Evolutionary conservation across 2,113 vertebrate species (phyloP).

Genomic region (Erpornis zantholeuca): DNA sequence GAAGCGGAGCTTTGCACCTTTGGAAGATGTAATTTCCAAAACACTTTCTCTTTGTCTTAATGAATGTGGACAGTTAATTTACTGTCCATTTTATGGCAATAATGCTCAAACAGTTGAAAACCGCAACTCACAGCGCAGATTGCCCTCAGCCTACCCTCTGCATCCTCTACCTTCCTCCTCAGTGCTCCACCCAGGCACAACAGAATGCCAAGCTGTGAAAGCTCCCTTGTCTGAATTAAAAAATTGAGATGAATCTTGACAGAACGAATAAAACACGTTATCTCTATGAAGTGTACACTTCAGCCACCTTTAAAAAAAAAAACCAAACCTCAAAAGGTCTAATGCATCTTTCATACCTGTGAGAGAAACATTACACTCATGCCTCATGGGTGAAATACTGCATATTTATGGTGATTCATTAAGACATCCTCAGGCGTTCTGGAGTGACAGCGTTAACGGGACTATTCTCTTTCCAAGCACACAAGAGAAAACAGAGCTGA

Average conservation of each 20-base stretch:
- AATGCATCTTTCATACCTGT: background rate
- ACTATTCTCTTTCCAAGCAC: background rate
- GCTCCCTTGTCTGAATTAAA: background rate
- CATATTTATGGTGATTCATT: background rate
- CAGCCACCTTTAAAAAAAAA: background rate
- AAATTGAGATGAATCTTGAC: background rate
- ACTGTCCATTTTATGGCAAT: background rate
- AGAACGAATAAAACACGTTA: background rate
- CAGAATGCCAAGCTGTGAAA: background rate
- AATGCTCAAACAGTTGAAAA: background rate
- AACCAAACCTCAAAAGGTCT: background rate
- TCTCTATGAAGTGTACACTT: background rate
- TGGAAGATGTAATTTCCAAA: background rate
- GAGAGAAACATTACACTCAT: background rate
- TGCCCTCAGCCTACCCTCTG: background rate
- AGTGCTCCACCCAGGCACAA: background rate
- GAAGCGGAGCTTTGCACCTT: background rate
- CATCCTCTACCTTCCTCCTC: background rate
- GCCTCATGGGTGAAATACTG: background rate
- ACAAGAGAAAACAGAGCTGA: background rate
- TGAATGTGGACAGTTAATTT: background rate
- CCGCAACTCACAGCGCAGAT: background rate
- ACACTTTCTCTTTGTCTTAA: background rate
- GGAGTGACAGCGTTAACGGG: background rate
- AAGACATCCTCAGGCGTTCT: background rate